Percentiles rank a stretch among this genome's conserved stretches.
These are phyloP conservation scores for Ginglymostoma cirratum DNA, from an alignment of 2,113 vertebrate species.

Conservation along the genomic window DNA sequence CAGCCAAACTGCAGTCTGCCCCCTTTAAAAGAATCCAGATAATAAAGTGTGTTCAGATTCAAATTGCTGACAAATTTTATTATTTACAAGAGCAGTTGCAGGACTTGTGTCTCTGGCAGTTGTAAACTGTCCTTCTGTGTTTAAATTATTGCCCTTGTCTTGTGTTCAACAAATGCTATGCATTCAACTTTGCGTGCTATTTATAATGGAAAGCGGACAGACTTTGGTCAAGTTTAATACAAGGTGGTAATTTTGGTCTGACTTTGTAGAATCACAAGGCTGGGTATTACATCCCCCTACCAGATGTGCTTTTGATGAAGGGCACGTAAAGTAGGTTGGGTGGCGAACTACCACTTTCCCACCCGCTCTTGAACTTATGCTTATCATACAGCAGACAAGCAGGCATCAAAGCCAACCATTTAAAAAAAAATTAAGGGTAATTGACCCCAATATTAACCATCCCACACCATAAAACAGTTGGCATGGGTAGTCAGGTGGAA, in stretches of 20 bases:
- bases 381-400: too few species aligned
- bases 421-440: too few species aligned
- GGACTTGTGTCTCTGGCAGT: conserved; percentile 1
- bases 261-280: neutral
- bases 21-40: neutral
- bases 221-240: neutral
- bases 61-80: neutral
- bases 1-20: neutral
- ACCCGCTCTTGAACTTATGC: too few species aligned
- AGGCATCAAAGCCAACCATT: too few species aligned
- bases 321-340: too few species aligned
- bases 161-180: neutral
- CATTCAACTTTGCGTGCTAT: neutral
- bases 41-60: neutral
- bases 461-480: too few species aligned
- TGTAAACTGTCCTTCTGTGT: neutral
- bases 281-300: too few species aligned
- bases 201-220: neutral
- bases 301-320: too few species aligned
- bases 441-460: too few species aligned
- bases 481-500: too few species aligned
- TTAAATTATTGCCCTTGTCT: neutral
- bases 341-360: too few species aligned
- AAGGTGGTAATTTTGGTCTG: neutral
- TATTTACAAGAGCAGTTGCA: neutral